A percentile compares a stretch with the other conserved stretches of the same genome.
Evolutionary conservation across 2,797 vertebrate genomes (phyloP).

Genomic region (Heterohyrax brucei): DNA sequence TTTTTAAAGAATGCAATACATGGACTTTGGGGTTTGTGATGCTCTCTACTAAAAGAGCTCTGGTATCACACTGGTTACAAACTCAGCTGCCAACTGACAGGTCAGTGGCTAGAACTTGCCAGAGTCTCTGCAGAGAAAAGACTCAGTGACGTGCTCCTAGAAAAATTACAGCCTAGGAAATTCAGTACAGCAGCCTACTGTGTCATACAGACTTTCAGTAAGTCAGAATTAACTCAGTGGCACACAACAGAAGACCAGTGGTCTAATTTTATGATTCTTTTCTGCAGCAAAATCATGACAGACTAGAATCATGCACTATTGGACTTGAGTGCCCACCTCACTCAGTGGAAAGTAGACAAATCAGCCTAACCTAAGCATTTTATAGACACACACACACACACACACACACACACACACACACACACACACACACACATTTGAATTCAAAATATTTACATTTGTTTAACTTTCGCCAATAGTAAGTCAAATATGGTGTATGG

Average conservation of each 20-base stretch:
- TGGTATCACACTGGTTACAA: background rate
- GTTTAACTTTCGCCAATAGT: conserved; percentile 57
- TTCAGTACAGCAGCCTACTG: too few species aligned
- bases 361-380: background rate
- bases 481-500: conserved; percentile 32
- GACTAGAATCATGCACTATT: background rate
- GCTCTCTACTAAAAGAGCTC: background rate
- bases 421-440: conserved; percentile 55
- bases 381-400: background rate
- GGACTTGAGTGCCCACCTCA: background rate
- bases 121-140: background rate
- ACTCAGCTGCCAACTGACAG: background rate
- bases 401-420: conserved; percentile 10
- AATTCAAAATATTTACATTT: conserved; percentile 73
- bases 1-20: background rate
- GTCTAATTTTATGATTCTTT: background rate
- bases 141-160: background rate
- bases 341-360: conserved; percentile 55
- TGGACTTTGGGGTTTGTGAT: background rate
- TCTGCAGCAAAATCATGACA: background rate
- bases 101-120: background rate
- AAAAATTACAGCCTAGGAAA: background rate
- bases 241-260: background rate
- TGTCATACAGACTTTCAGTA: background rate
- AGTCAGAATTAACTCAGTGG: background rate